Conservation (phyloP, 2,888 invertebrate species). For the Rosalia funebris region DNA sequence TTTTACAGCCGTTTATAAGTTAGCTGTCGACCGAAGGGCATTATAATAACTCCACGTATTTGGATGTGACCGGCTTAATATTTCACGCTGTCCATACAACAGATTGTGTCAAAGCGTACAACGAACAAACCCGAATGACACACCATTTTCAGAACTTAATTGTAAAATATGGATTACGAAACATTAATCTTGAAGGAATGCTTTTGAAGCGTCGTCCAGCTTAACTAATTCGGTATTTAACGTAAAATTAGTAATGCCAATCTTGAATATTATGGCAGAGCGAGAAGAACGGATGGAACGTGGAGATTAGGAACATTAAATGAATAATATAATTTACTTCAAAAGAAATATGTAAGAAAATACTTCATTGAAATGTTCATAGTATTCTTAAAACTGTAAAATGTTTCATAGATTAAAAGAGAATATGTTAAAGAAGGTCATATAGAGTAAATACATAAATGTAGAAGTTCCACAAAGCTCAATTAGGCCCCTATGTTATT, state of each 20-base stretch:
- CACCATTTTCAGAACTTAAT: background rate
- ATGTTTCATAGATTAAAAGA: no score
- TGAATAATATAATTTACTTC: no score
- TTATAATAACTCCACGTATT: background rate
- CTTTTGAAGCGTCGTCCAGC: background rate
- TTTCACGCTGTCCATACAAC: background rate
- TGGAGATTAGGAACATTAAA: background rate
- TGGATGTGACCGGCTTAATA: background rate
- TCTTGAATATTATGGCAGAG: background rate
- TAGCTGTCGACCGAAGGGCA: background rate
- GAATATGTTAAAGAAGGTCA: no score
- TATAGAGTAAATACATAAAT: no score
- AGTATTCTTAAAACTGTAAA: no score
- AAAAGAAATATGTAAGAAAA: no score
- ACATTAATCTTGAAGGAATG: background rate
- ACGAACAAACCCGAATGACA: background rate
- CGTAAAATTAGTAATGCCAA: background rate
- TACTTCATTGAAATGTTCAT: no score
- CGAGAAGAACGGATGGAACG: no score
- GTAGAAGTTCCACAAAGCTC: no score
- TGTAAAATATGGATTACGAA: background rate
- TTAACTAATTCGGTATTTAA: background rate
- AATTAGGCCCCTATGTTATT: no score
- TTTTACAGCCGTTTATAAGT: background rate
- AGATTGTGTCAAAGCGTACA: background rate